Evolutionary conservation across 2,888 invertebrate genomes (phyloP), one percentile per base, ranked within the genome.

Genomic region (Eurois occulta): DNA sequence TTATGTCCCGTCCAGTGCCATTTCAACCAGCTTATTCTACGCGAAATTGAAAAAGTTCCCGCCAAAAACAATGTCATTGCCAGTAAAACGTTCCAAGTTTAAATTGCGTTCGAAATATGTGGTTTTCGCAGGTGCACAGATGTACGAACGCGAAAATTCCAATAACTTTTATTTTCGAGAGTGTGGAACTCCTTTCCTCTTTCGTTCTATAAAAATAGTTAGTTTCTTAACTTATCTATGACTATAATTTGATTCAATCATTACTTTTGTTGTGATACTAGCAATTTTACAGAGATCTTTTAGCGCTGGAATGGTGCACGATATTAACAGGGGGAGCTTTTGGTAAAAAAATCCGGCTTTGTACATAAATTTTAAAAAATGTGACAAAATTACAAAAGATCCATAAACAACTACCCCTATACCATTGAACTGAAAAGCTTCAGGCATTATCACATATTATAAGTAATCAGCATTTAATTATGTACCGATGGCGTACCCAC

Each of bases 21-120:
- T 55, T 24, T 48, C 71, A 79, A 81, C 71, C 81, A 72, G 81
- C 69, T 78, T 86, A 79, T 77, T 78, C 55, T 32, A 64, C 28
- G 24, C 55, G 66, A 76, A 80, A 88, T 87, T 84, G 77, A 78
- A 81, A 84, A 87, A 86, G 75, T 86, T 81, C 74, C 65, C 65
- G 62, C 80, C 79, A 72, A 85, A 87, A 82, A 72, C 41, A 69
- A 64, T 77, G 75, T 77, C 77, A 74, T 75, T 74, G 24, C 52
- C 66, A 65, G 71, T 69, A 81, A 84, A 72, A 41, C 60, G 71
- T 86, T 75, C 78, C 65, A 81, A 80, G 78, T 87, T 82, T 79
- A 79, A 87, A 86, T 86, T 86, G 72, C 73, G 81, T 83, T 85
- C 32, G 48, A 75, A 78, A 86, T 41, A 28, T 75, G 62, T n/a